Conservation (phyloP, 92 coral and sea anemone genomes). For the Zoanthus sansibaricus region DNA sequence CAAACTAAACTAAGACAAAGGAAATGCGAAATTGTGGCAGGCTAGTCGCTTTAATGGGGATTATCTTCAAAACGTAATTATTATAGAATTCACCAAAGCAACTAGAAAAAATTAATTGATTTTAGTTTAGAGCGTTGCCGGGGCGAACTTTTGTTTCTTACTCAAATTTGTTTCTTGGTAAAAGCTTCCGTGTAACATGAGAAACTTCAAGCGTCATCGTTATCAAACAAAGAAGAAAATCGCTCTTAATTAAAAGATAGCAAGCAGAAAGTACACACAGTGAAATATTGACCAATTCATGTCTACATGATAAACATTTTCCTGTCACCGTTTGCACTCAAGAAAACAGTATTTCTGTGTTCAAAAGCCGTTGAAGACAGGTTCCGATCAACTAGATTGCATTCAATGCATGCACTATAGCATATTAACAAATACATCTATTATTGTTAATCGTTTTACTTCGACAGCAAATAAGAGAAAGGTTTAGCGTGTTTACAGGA, state of each 20-base stretch:
- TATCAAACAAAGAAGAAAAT: slow-evolving; percentile 5
- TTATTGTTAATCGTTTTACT: not conserved
- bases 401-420: not conserved
- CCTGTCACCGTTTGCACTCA: slow-evolving; percentile 18
- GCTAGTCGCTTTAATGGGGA: not conserved
- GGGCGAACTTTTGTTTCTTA: not conserved
- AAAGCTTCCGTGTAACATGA: not conserved
- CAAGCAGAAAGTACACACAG: slow-evolving; percentile 13
- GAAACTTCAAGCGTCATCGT: not conserved
- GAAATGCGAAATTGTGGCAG: slow-evolving; percentile 1
- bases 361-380: slow-evolving; percentile 5
- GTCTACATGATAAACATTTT: slow-evolving; percentile 13
- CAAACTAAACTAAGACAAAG: slow-evolving; percentile 13
- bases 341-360: not conserved
- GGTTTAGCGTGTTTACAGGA: not conserved
- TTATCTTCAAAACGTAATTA: not conserved
- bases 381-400: slow-evolving; percentile 22
- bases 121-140: not conserved
- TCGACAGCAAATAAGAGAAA: slow-evolving; percentile 14
- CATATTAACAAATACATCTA: not conserved
- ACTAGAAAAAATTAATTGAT: not conserved
- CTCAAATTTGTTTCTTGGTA: not conserved
- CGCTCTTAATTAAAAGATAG: slow-evolving; percentile 42
- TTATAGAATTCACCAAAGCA: not conserved
- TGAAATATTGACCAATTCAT: not conserved